Conservation (phyloP, 2,797 vertebrate genomes). For the Brotogeris chrysoptera region DNA sequence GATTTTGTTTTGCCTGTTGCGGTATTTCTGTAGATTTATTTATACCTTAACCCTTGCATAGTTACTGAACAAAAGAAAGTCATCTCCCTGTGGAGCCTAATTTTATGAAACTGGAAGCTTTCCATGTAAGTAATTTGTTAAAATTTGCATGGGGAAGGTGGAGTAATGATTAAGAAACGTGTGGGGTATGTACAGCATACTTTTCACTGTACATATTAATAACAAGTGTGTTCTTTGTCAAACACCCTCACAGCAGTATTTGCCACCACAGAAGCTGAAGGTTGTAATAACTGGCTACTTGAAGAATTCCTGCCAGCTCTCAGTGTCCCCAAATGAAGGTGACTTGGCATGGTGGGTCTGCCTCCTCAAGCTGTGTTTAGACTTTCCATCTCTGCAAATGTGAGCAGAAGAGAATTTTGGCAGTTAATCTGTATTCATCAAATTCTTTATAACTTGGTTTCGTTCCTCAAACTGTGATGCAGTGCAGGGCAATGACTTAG, state of each 20-base stretch:
- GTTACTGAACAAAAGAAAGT: not conserved
- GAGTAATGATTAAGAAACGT: not conserved
- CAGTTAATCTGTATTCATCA: not conserved
- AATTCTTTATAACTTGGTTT: not conserved
- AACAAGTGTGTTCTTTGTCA: not conserved
- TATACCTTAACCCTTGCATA: not conserved
- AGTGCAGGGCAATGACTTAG: not conserved
- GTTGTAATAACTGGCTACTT: not conserved
- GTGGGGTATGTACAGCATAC: not conserved
- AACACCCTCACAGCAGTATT: not conserved
- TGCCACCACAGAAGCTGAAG: not conserved
- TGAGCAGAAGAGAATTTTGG: not conserved
- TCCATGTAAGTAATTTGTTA: not conserved
- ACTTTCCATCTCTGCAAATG: not conserved
- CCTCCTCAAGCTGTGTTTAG: not conserved
- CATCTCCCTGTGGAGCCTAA: not conserved
- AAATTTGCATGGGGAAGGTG: not conserved
- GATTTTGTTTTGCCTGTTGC: not conserved
- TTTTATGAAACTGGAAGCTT: not conserved
- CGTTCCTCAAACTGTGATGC: not conserved
- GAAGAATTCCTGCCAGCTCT: not conserved
- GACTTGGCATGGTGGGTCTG: not conserved
- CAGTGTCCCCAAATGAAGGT: not conserved
- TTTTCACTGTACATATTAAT: not conserved
- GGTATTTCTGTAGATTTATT: conserved; percentile 3